phyloP scores from a whole-genome alignment of 2,888 invertebrate genomes.

The Tinea semifulvella region DNA sequence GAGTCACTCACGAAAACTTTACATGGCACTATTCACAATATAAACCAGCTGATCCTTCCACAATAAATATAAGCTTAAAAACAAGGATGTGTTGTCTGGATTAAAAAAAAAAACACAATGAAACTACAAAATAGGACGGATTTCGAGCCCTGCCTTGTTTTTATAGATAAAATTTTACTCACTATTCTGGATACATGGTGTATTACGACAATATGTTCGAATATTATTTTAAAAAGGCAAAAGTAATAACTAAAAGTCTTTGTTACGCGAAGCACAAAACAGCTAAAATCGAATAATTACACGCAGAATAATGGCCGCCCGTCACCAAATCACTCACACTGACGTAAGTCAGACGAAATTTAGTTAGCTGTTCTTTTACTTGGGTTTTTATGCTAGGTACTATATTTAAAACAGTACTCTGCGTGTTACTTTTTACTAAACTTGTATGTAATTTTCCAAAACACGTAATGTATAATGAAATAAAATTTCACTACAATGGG shows the following conservation, averaged over 20 bases:
- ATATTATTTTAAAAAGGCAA: slow-evolving; percentile 5
- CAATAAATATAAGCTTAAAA: not conserved
- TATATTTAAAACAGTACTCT: too few species aligned
- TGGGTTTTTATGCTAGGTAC: too few species aligned
- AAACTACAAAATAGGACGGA: slow-evolving; percentile 44
- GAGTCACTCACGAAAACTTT: slow-evolving; percentile 42
- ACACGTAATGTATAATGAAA: too few species aligned
- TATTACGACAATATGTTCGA: slow-evolving; percentile 27
- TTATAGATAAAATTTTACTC: slow-evolving; percentile 62
- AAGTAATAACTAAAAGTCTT: slow-evolving; percentile 35
- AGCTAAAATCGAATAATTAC: slow-evolving; percentile 52
- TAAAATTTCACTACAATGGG: too few species aligned
- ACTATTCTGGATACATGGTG: slow-evolving; percentile 87
- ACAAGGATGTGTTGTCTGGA: not conserved
- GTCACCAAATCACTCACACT: slow-evolving; percentile 60
- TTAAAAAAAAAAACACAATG: slow-evolving; percentile 32
- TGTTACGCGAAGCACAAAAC: slow-evolving; percentile 51
- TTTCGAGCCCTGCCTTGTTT: slow-evolving; percentile 44
- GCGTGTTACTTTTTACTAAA: too few species aligned
- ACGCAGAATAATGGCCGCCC: slow-evolving; percentile 66
- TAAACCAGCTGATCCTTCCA: not conserved
- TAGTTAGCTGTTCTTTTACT: too few species aligned
- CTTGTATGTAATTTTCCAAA: too few species aligned
- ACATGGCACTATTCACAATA: not conserved
- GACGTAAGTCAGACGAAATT: slow-evolving; percentile 60